A percentile compares a stretch with the other conserved stretches of the same genome.
These are phyloP conservation scores for Chauna torquata DNA, from an alignment of 2,113 vertebrate genomes.

Conservation along the genomic window DNA sequence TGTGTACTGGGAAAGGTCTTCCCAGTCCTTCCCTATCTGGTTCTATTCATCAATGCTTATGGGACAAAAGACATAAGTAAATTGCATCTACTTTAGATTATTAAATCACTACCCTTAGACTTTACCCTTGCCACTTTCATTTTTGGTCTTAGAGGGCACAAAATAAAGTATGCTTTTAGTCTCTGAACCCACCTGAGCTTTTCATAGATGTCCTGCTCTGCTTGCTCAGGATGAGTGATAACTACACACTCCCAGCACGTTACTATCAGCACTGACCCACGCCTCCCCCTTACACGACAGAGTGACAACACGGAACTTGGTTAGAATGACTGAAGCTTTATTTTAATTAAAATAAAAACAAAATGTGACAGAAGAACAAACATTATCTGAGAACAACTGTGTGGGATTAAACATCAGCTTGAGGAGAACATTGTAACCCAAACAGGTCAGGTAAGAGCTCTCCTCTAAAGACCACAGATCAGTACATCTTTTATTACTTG, in stretches of 20 bases:
- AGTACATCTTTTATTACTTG: neutral
- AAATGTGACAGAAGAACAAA: conserved; percentile 20
- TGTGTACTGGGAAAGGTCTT: neutral
- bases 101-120: neutral
- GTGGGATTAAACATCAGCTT: neutral
- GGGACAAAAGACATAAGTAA: neutral
- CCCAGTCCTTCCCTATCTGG: neutral
- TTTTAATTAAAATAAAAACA: conserved; percentile 16
- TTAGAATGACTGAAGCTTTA: conserved; percentile 18
- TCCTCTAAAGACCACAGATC: neutral
- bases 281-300: neutral
- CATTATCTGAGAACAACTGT: conserved; percentile 6
- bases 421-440: neutral
- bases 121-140: neutral
- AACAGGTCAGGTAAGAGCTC: neutral
- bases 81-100: neutral
- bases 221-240: neutral
- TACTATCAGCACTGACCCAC: neutral
- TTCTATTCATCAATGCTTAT: fast-evolving
- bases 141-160: neutral
- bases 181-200: neutral
- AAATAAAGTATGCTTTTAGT: neutral
- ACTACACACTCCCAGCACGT: neutral
- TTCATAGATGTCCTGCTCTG: neutral
- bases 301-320: conserved; percentile 46